These are phyloP conservation scores for Rhegmatorhina hoffmannsi DNA, from an alignment of 2,113 vertebrate genomes.

Conservation along the genomic window DNA sequence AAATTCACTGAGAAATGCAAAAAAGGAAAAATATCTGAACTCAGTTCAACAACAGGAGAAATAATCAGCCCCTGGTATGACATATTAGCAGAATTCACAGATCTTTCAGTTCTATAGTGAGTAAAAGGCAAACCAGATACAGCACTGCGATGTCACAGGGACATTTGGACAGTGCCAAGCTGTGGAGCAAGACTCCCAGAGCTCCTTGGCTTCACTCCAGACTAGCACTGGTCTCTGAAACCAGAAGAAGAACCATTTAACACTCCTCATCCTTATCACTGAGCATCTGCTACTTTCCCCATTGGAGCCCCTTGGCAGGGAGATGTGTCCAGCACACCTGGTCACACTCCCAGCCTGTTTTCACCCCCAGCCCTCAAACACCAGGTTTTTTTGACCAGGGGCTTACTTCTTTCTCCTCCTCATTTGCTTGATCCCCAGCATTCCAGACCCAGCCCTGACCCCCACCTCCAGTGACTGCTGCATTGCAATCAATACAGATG, in stretches of 20 bases:
- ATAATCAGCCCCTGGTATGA: neutral
- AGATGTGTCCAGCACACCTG: neutral
- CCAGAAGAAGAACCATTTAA: rapidly evolving
- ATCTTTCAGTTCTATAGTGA: neutral
- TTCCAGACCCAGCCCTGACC: neutral
- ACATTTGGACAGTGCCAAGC: neutral
- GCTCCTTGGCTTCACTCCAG: neutral
- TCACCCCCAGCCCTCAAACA: neutral
- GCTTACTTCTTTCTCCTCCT: neutral
- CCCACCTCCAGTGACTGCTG: neutral
- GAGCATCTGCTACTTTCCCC: no score
- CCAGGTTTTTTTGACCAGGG: neutral
- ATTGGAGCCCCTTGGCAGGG: neutral
- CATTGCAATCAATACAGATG: constrained; percentile 36
- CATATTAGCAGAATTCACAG: neutral
- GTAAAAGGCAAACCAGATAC: neutral
- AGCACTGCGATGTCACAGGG: no score
- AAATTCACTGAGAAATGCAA: neutral
- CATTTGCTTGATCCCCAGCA: neutral
- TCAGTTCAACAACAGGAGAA: neutral
- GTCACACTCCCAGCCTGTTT: neutral
- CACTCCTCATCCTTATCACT: neutral
- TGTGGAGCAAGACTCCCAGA: neutral
- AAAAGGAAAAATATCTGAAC: neutral
- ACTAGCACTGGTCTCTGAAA: rapidly evolving